phyloP scores from a whole-genome alignment of 2,113 vertebrate species.

The Gambusia holbrooki region DNA sequence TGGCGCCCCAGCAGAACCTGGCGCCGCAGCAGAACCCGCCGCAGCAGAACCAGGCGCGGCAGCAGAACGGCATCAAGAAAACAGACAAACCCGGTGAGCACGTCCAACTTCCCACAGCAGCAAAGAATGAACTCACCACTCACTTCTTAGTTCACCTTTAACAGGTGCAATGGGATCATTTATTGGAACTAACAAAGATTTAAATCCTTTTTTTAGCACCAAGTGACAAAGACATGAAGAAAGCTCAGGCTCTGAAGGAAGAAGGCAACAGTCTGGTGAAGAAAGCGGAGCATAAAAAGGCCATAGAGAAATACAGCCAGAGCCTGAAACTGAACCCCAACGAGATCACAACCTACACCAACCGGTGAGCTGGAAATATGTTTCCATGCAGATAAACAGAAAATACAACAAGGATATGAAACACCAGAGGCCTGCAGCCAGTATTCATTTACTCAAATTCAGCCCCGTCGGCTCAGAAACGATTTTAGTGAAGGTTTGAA shows the following conservation, averaged over 20 bases:
- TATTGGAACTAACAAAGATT: too few species aligned
- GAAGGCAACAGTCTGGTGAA: constrained; percentile 93
- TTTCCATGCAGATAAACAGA: too few species aligned
- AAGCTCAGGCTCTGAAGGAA: constrained; percentile 85
- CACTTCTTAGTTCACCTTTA: too few species aligned
- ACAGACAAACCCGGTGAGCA: constrained; percentile 32
- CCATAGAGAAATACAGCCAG: constrained; percentile 91
- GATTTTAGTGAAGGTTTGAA: too few species aligned
- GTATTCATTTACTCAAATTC: too few species aligned
- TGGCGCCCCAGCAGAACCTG: constrained; percentile 27
- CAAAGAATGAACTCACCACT: too few species aligned
- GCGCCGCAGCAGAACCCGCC: too few species aligned
- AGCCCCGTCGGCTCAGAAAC: too few species aligned
- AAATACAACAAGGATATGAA: background rate
- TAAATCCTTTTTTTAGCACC: constrained; percentile 29
- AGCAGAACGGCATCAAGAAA: constrained; percentile 47
- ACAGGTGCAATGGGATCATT: too few species aligned
- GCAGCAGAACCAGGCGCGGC: background rate
- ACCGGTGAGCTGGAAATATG: constrained; percentile 81
- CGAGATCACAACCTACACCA: constrained; percentile 89
- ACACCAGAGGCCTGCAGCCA: too few species aligned
- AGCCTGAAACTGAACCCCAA: constrained; percentile 84
- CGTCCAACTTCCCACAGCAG: too few species aligned
- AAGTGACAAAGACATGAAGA: constrained; percentile 74
- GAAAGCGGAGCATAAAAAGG: constrained; percentile 89